phyloP scores from a whole-genome alignment of 2,888 invertebrate genomes.

The Beris morrisii region DNA sequence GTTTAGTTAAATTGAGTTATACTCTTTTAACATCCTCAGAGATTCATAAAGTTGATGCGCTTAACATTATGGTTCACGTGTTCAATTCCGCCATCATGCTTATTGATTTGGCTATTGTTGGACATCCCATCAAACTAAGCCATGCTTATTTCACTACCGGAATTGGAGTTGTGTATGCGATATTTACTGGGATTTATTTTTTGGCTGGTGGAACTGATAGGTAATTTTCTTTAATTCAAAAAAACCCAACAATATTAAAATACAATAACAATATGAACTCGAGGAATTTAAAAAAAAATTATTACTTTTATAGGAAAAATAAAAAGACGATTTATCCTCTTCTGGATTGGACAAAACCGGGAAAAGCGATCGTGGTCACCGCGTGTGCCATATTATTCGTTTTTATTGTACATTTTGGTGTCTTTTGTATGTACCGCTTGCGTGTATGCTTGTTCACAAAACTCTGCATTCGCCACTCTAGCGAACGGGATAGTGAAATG shows the following conservation, averaged over 20 bases:
- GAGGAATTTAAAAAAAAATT: no score
- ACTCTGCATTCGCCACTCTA: constrained; percentile 52
- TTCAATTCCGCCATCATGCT: constrained; percentile 75
- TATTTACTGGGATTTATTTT: constrained; percentile 73
- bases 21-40: constrained; percentile 42
- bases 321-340: constrained; percentile 71
- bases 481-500: constrained; percentile 51
- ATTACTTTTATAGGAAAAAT: constrained; percentile 58
- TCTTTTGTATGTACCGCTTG: constrained; percentile 60
- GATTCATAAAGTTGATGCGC: constrained; percentile 53
- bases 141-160: constrained; percentile 63
- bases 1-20: not conserved
- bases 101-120: constrained; percentile 68
- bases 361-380: constrained; percentile 61
- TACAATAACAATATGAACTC: constrained; percentile 32
- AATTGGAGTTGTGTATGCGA: constrained; percentile 65
- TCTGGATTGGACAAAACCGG: constrained; percentile 74
- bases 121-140: constrained; percentile 66
- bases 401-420: constrained; percentile 62
- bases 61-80: constrained; percentile 57
- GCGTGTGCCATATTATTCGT: constrained; percentile 63
- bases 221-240: constrained; percentile 53
- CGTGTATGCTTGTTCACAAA: constrained; percentile 58
- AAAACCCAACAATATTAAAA: constrained; percentile 6
- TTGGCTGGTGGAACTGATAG: constrained; percentile 70